Evolutionary conservation across 2,797 vertebrate genomes (phyloP).

Genomic region (Heliangelus exortis): DNA sequence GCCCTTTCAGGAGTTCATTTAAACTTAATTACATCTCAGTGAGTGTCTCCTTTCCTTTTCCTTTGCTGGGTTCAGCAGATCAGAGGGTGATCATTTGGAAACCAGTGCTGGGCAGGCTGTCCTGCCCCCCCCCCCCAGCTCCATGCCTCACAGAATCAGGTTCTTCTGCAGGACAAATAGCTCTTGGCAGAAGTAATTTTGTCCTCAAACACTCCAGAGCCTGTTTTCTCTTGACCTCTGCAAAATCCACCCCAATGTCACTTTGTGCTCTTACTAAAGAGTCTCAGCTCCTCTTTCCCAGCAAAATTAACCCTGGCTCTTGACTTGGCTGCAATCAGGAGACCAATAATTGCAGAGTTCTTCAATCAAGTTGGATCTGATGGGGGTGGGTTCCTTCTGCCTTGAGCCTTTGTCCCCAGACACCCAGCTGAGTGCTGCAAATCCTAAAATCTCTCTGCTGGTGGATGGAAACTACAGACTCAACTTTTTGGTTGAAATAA

Average conservation of each 20-base stretch:
- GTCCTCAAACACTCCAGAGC: background rate
- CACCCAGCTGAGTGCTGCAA: background rate
- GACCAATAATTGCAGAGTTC: background rate
- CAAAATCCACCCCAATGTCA: background rate
- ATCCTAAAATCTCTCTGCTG: background rate
- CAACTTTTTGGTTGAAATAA: background rate
- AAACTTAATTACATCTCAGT: background rate
- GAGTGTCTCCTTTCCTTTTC: background rate
- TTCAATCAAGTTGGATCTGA: background rate
- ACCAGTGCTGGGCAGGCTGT: background rate
- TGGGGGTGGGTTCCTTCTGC: background rate
- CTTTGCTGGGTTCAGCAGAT: background rate
- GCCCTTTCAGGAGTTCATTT: background rate
- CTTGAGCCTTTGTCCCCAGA: background rate
- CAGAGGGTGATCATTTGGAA: background rate
- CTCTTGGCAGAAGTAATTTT: conserved; percentile 24
- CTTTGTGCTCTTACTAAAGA: background rate
- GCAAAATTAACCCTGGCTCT: background rate
- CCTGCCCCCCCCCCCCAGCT: background rate
- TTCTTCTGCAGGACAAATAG: background rate
- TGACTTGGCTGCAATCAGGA: accelerated
- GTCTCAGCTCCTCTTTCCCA: background rate
- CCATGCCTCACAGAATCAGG: background rate
- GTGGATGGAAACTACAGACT: background rate
- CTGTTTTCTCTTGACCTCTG: background rate